These are phyloP conservation scores for Eufriesea mexicana DNA, from an alignment of 1,140 invertebrate species.

Conservation along the genomic window DNA sequence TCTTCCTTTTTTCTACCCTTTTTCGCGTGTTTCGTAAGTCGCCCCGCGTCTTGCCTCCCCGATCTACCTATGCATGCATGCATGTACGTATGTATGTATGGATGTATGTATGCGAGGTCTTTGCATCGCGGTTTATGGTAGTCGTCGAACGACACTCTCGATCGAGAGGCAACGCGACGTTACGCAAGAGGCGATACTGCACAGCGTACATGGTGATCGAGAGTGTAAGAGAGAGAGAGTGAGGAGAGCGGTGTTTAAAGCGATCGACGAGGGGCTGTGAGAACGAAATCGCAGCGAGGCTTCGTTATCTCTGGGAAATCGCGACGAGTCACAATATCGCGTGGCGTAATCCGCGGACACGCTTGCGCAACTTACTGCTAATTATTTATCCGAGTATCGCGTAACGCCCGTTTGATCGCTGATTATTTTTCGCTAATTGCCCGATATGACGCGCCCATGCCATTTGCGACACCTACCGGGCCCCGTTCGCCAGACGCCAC, in stretches of 20 bases:
- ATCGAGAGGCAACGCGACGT: background rate
- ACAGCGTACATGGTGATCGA: no score
- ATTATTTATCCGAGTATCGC: slow-evolving; percentile 43
- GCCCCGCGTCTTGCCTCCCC: no score
- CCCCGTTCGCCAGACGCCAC: no score
- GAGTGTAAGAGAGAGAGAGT: background rate
- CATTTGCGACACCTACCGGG: no score
- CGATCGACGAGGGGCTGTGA: slow-evolving; percentile 27
- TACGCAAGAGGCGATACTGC: background rate
- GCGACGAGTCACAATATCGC: slow-evolving; percentile 50
- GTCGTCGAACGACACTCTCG: slow-evolving; percentile 7
- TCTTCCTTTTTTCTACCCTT: background rate
- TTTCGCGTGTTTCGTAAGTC: background rate
- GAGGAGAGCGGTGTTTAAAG: slow-evolving; percentile 7
- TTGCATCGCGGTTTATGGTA: background rate
- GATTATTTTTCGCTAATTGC: slow-evolving; percentile 24
- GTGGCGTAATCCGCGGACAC: slow-evolving; percentile 25
- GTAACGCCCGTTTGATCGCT: slow-evolving; percentile 3
- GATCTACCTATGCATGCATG: no score
- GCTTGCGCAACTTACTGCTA: slow-evolving; percentile 41
- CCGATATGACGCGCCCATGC: background rate
- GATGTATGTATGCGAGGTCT: background rate
- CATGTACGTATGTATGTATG: no score
- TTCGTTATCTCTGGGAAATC: slow-evolving; percentile 55
- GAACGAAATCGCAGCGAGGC: slow-evolving; percentile 50